Percentiles rank a stretch among this genome's conserved stretches.
phyloP scores from a whole-genome alignment of 2,113 vertebrate species.

The Protobothrops mucrosquamatus region DNA sequence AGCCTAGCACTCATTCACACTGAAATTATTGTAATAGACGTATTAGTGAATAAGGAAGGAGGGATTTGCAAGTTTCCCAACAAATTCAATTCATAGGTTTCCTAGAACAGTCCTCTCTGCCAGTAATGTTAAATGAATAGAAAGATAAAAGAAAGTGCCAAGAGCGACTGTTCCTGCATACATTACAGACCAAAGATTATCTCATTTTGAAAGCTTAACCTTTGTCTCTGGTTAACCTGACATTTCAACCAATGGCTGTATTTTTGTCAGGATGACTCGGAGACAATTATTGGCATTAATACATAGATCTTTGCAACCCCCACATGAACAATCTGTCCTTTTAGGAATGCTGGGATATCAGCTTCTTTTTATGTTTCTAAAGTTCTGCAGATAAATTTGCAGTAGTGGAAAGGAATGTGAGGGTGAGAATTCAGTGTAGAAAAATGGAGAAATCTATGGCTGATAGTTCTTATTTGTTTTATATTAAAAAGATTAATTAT shows the following conservation, averaged over 20 bases:
- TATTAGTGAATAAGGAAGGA: neutral
- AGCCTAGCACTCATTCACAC: neutral
- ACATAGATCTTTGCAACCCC: neutral
- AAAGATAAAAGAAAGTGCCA: constrained; percentile 12
- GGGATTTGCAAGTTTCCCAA: neutral
- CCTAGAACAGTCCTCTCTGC: neutral
- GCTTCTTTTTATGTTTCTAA: neutral
- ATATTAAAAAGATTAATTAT: neutral
- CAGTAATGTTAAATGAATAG: constrained; percentile 9
- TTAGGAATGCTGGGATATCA: neutral
- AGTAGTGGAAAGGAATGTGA: neutral
- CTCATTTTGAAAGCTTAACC: constrained; percentile 17
- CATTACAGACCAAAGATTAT: constrained; percentile 15
- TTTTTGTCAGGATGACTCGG: constrained; percentile 9
- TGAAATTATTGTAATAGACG: neutral
- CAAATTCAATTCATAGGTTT: neutral
- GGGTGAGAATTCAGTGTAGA: neutral
- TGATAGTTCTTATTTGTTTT: neutral
- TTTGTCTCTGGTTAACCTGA: neutral
- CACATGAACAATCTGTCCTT: neutral
- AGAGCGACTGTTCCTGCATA: neutral
- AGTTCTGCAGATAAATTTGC: neutral
- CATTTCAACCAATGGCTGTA: constrained; percentile 14
- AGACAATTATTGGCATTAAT: constrained; percentile 4
- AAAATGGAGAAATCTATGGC: neutral